A percentile compares a stretch with the other conserved stretches of the same genome.
These are phyloP conservation scores for Campylomormyrus tamandua DNA, from an alignment of 2,113 vertebrate genomes.

Conservation along the genomic window DNA sequence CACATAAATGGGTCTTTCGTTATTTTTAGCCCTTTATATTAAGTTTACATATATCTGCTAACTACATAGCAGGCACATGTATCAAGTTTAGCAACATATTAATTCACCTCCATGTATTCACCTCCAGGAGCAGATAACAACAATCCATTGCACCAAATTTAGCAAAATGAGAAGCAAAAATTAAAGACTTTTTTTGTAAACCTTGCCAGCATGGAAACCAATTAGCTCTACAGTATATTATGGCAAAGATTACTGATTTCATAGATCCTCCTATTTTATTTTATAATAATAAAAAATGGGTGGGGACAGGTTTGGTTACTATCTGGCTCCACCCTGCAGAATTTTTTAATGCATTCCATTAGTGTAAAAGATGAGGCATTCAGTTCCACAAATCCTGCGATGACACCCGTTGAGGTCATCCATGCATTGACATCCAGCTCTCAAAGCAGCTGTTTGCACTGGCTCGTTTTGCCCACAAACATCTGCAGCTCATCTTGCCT, in stretches of 20 bases:
- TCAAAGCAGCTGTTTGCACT: conserved; percentile 63
- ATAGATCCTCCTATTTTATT: not conserved
- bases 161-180: not conserved
- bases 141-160: not conserved
- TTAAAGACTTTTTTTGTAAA: not conserved
- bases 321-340: not conserved
- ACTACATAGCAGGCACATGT: not conserved
- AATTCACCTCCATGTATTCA: not conserved
- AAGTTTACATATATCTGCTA: not conserved
- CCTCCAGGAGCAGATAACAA: not conserved
- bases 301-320: not conserved
- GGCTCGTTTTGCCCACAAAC: conserved; percentile 71
- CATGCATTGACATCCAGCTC: conserved; percentile 63
- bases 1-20: no score
- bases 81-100: not conserved
- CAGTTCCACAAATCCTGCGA: conserved; percentile 55
- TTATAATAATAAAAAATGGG: not conserved
- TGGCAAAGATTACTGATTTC: not conserved
- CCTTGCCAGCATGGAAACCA: not conserved
- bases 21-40: no score
- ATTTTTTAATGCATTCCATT: conserved; percentile 33
- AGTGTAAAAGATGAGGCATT: conserved; percentile 56
- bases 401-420: conserved; percentile 60
- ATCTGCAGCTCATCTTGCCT: conserved; percentile 80
- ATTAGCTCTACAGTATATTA: not conserved